Conservation (phyloP, 2,797 vertebrate species). For the Macropus fuliginosus region DNA sequence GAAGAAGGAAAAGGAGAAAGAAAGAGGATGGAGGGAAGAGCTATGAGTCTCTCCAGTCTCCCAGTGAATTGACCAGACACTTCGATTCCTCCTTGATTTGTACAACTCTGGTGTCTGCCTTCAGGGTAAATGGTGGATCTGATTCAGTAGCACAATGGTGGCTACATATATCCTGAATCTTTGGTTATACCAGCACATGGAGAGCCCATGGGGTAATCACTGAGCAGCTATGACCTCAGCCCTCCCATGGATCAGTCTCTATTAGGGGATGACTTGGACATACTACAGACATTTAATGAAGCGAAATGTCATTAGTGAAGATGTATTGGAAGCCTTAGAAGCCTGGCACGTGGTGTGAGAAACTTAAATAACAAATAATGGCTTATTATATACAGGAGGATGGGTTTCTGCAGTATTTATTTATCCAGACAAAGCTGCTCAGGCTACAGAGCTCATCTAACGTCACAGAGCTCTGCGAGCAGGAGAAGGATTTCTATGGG, state of each 20-base stretch:
- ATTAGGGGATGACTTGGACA: neutral
- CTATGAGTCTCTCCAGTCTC: neutral
- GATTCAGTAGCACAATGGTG: neutral
- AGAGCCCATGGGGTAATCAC: neutral
- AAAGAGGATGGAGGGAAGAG: neutral
- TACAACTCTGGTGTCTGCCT: neutral
- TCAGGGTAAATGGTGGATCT: neutral
- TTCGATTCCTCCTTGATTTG: neutral
- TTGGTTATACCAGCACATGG: neutral
- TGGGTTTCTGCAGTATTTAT: neutral
- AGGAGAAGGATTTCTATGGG: neutral
- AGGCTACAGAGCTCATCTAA: neutral
- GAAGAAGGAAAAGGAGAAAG: neutral
- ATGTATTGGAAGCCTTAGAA: neutral
- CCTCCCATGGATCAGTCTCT: neutral
- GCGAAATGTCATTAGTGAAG: neutral
- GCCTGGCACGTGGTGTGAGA: neutral
- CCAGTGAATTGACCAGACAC: neutral
- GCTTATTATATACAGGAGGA: neutral
- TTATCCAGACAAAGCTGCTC: neutral
- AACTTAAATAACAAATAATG: neutral
- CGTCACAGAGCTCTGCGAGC: neutral
- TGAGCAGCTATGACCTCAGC: neutral
- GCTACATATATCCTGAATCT: neutral
- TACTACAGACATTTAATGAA: neutral